Evolutionary conservation across 1,140 invertebrate genomes (phyloP).

Genomic region (Venustaconcha ellipsiformis): DNA sequence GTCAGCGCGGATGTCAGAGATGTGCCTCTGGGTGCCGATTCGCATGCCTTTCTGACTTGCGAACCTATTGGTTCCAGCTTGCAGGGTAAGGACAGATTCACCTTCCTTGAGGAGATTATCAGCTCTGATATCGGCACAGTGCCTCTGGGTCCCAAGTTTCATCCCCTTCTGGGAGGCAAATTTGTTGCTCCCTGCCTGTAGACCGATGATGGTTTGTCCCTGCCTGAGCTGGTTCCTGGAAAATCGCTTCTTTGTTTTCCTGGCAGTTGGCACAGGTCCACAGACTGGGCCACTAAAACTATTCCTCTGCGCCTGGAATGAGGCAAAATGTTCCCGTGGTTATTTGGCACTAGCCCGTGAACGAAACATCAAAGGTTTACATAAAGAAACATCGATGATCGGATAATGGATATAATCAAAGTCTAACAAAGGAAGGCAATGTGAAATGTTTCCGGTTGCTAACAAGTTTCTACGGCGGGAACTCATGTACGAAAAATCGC

Average conservation of each 20-base stretch:
- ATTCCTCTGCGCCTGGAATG: constrained; percentile 48
- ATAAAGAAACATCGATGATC: too few species aligned
- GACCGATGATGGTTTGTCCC: constrained; percentile 87
- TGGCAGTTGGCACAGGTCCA: constrained; percentile 89
- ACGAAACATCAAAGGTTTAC: too few species aligned
- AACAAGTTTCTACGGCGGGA: too few species aligned
- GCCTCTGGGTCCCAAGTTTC: constrained; percentile 41
- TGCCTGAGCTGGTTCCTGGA: constrained; percentile 90
- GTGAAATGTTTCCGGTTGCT: too few species aligned
- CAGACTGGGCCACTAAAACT: constrained; percentile 50
- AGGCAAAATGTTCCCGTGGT: constrained; percentile 9
- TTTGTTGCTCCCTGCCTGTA: constrained; percentile 80
- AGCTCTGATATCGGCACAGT: constrained; percentile 46
- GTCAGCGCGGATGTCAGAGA: constrained; percentile 51
- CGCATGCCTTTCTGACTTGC: constrained; percentile 82
- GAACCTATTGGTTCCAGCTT: constrained; percentile 92
- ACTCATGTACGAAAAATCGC: too few species aligned
- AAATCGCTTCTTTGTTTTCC: constrained; percentile 84
- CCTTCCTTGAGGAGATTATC: constrained; percentile 69
- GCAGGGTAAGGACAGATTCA: constrained; percentile 88
- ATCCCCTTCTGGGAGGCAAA: constrained; percentile 69
- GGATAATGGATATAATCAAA: too few species aligned
- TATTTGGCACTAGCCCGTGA: too few species aligned
- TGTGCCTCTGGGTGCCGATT: constrained; percentile 46
- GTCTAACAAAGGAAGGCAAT: too few species aligned